These are phyloP conservation scores for Athalia circularis DNA, from an alignment of 2,888 invertebrate genomes.

Conservation along the genomic window DNA sequence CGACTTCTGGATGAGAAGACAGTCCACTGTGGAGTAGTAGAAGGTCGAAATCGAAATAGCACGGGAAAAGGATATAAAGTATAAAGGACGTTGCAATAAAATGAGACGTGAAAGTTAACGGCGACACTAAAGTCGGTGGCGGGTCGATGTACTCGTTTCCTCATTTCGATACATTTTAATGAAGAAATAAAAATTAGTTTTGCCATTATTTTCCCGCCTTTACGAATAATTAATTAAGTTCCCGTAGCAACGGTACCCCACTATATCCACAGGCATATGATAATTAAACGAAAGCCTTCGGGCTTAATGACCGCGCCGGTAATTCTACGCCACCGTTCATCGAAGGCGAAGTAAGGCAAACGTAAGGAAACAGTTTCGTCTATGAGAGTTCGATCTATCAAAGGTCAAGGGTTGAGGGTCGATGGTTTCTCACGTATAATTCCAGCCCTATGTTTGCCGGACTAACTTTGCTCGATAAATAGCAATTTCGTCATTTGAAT, in stretches of 20 bases:
- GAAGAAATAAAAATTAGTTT: slow-evolving; percentile 43
- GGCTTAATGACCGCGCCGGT: slow-evolving; percentile 38
- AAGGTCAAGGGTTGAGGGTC: slow-evolving; percentile 28
- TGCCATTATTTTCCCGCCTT: slow-evolving; percentile 36
- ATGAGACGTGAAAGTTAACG: slow-evolving; percentile 46
- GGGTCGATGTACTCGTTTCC: slow-evolving; percentile 44
- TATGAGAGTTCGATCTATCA: slow-evolving; percentile 26
- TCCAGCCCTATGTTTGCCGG: slow-evolving; percentile 9
- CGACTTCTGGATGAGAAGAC: slow-evolving; percentile 34
- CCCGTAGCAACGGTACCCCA: neutral
- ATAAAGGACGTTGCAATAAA: slow-evolving; percentile 42
- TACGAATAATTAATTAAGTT: slow-evolving; percentile 42
- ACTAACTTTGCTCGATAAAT: slow-evolving; percentile 1
- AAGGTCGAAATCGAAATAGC: slow-evolving; percentile 32
- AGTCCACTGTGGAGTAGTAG: neutral
- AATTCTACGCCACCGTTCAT: slow-evolving; percentile 35
- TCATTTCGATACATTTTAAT: slow-evolving; percentile 45
- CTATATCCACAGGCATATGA: slow-evolving; percentile 27
- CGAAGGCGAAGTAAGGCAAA: slow-evolving; percentile 23
- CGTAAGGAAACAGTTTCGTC: slow-evolving; percentile 29
- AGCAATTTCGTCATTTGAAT: slow-evolving; percentile 12
- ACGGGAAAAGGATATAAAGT: slow-evolving; percentile 24
- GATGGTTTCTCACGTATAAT: slow-evolving; percentile 19
- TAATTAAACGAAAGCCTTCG: slow-evolving; percentile 35
- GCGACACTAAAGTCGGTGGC: slow-evolving; percentile 34